phyloP scores from a whole-genome alignment of 1,140 invertebrate species.

The Centruroides vittatus region DNA sequence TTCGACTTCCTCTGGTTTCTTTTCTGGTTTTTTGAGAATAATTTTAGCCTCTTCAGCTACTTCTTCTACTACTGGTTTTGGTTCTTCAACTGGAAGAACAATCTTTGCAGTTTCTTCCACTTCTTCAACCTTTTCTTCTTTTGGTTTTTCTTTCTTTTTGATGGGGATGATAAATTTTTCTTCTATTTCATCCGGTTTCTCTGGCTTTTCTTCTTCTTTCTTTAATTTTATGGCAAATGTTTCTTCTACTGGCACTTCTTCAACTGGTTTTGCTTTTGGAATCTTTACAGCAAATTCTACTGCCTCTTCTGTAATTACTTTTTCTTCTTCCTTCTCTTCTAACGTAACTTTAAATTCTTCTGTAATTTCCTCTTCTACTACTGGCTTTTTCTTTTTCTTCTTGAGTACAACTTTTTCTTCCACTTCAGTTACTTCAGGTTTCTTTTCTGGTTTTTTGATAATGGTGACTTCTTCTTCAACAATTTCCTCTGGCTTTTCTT shows the following conservation, averaged over 20 bases:
- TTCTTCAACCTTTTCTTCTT: constrained; percentile 7
- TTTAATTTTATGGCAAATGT: constrained; percentile 6
- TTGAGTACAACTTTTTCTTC: constrained; percentile 17
- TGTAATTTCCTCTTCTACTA: neutral
- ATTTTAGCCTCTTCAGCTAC: constrained; percentile 13
- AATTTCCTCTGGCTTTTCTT: constrained; percentile 19
- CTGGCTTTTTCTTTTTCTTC: constrained; percentile 15
- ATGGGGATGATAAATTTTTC: constrained; percentile 14
- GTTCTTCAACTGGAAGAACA: constrained; percentile 5
- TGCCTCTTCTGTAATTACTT: constrained; percentile 27
- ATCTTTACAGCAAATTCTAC: constrained; percentile 33
- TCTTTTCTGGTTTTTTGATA: constrained; percentile 24
- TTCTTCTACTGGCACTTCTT: constrained; percentile 9
- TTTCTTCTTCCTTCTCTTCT: neutral
- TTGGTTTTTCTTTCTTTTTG: constrained; percentile 11
- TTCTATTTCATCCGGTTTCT: constrained; percentile 10
- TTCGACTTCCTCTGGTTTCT: constrained; percentile 5
- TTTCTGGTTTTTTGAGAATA: constrained; percentile 20
- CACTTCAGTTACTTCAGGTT: constrained; percentile 20
- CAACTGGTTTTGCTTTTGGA: constrained; percentile 9
- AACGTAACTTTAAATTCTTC: constrained; percentile 5
- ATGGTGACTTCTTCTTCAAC: constrained; percentile 21
- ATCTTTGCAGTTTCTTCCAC: constrained; percentile 5
- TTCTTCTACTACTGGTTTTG: constrained; percentile 9
- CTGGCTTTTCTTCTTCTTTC: constrained; percentile 6